Evolutionary conservation across 2,888 invertebrate species (phyloP), one percentile per base, ranked within the genome.

Genomic region (Cheilosia soror): DNA sequence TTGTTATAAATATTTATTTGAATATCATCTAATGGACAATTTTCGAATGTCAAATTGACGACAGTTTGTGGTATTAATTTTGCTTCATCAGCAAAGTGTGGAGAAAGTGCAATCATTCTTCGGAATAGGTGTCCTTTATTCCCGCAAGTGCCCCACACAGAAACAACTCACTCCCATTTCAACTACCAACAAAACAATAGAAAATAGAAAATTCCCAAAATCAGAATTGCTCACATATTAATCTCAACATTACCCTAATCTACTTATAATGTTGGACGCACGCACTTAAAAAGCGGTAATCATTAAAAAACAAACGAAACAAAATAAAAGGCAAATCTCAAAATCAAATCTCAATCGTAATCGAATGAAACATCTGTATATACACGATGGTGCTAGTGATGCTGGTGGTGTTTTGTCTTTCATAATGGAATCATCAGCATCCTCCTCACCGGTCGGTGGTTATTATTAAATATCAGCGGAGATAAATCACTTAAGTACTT

Each of bases 401-500:
- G 15, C 33, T 51, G 29, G 60, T 62, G 58, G 58, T 69, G 53
- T 75, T 51, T 75, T 66, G 47, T 84, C 75, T 75, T 75, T 75
- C 49, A 66, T 80, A 76, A 84, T 73, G 60, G 62, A 58, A 68
- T 79, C 79, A 75, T 65, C 79, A 65, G 68, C 63, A 65, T 58
- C 80, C 63, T 71, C 80, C 60, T 66, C 75, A 49, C 69, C 51
- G 40, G 47, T 69, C 63, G 63, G 51, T 51, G 13, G 51, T 65
- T 47, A 75, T 79, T 79, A 79, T 84, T 69, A 75, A 75, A 75
- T 79, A 79, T 84, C 79, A 69, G 65, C 69, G 47, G 65, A 75
- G 75, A 84, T 84, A 84, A 84, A 84, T 84, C 84, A 80, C 80
- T 84, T 84, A 80, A 84, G 71, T 84, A 84, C 73, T 65, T 60